Evolutionary conservation across 30 jellyfish, hydroid and myxozoan genomes (phyloP), one percentile per base, ranked within the genome.

Genomic region (Hydractinia echinata): DNA sequence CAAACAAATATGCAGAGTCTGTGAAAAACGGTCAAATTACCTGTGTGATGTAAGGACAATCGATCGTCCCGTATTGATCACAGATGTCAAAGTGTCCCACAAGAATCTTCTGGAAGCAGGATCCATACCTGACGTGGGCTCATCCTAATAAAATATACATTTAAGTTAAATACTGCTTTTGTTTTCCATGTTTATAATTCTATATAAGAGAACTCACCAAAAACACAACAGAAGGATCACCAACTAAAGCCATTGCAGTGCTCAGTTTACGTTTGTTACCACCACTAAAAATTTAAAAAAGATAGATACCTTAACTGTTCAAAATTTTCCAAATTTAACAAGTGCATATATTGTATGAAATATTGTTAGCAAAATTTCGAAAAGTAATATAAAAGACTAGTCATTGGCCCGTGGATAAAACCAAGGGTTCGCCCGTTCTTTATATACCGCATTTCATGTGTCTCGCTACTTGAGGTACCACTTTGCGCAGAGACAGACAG

Each of bases 61-160:
- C 50, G 98, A 92, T 81, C 98, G 85, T 55, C 95, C 88, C 44
- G 82, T 85, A 44, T 64, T 86, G 64, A 92, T 73, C 30, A 85
- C 73, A n/a, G 74, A 74, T 30, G 94, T 86, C 73, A 92, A 58
- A 62, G 98, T 92, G 53, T 92, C 87, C 98, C 98, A 92, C 18
- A 92, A 81, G 71, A 86, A 92, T 74, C 98, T 71, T 61, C 98
- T 60, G 5, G 98, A 86, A 5, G 85, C 96, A 6, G 98, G 98
- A 76, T 92, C 98, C 98, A 92, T 92, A 18, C 98, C 98, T 79
- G 97, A 87, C 11, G 98, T 92, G 6, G 98, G 98, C 67, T 92
- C 98, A 70, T 92, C 98, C 98, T 92, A 52, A n/a, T 5, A 73
- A 30, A 30, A 30, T 30, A n/a, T n/a, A 30, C 44, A 30, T 30